Base-by-base conservation (phyloP, 2,113 vertebrate species). In the Phoxinus phoxinus region DNA sequence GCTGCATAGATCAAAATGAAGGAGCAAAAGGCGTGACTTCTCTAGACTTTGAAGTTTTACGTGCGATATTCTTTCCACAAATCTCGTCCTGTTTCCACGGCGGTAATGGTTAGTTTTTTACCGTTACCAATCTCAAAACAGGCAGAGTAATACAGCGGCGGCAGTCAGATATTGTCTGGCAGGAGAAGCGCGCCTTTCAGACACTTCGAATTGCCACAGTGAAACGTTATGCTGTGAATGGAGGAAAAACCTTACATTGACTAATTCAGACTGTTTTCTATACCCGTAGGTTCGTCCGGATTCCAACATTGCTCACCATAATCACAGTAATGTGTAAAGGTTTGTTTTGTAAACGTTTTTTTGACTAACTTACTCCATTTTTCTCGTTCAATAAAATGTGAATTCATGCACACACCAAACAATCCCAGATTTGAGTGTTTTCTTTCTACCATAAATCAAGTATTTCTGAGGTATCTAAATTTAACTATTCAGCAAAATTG, bases 61-160 rank as follows among this genome's bases (percentile, higher is more conserved):
- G 94, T 95, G 95, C 94, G 95, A 95, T 95, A 88, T 94, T 94
- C 93, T 85, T 94, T 89, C 90, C 27, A 95, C 94, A 95, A 2
- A 1, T 41, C 12, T 37, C 53, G 35, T 25, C 81, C 94, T 94
- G 93, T 93, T 91, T 85, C 91, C 94, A 93, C 94, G 93, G 94
- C 1, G 93, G 93, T 91, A 90, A 65, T 41, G 89, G 87, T 1
- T 83, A 65, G 2, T 0, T 1, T n/a, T 3, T 85, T 95, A 77
- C 90, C 81, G 19, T 88, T 86, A 79, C 92, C 88, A 83, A 93
- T 95, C 94, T 87, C 90, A 86, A 93, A 37, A 93, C 95, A 94
- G 94, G 94, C 13, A 95, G 90, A 95, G 75, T 87, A 93, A 88
- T 41, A 41, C 2, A 72, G 5, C 0, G 5, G 10, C 6, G 77